phyloP scores from a whole-genome alignment of 2,888 invertebrate genomes.

The Limnephilus auricula region DNA sequence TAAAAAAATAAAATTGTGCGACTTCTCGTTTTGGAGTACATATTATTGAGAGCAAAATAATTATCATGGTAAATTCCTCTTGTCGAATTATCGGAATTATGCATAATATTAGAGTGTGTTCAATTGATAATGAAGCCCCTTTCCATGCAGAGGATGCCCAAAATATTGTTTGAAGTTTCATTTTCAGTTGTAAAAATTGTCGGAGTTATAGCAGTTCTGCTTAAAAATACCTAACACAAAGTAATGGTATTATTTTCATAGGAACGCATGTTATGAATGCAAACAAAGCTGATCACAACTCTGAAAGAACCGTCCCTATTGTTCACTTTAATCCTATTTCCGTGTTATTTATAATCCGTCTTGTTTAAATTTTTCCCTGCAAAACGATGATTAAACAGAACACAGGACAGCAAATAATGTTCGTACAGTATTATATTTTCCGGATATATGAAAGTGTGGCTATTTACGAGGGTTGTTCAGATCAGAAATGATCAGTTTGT shows the following conservation, averaged over 20 bases:
- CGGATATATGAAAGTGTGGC: background rate
- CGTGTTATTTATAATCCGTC: constrained; percentile 6
- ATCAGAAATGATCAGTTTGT: background rate
- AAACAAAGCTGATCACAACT: background rate
- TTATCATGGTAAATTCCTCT: too few species aligned
- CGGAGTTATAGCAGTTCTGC: background rate
- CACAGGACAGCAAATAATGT: background rate
- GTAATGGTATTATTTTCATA: background rate
- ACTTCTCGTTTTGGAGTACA: too few species aligned
- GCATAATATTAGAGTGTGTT: too few species aligned
- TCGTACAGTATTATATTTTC: background rate
- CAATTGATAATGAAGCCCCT: too few species aligned
- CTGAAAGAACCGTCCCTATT: background rate
- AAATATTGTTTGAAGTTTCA: background rate
- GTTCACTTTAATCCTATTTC: constrained; percentile 22
- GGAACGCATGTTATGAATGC: background rate
- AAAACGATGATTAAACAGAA: constrained; percentile 13
- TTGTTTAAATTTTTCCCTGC: constrained; percentile 6
- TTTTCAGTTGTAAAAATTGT: background rate
- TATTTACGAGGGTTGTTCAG: background rate
- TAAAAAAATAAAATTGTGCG: too few species aligned
- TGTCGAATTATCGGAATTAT: too few species aligned
- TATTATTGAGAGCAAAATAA: too few species aligned
- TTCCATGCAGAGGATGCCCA: background rate
- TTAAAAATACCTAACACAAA: background rate